Conservation (phyloP, 2,113 vertebrate genomes). For the Cyanoramphus novaezelandiae region DNA sequence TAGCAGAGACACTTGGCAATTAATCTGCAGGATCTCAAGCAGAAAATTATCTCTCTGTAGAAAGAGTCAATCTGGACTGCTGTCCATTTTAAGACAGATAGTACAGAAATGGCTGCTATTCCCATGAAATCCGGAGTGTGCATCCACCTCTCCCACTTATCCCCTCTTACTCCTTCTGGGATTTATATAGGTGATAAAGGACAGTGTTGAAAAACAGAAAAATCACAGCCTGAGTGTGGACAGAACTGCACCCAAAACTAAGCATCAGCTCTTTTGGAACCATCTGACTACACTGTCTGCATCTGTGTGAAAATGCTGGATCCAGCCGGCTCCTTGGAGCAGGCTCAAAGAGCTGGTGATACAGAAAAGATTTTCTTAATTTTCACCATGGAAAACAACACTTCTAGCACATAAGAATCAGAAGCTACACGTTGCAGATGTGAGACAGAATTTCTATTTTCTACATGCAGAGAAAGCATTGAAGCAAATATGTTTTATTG, state of each 20-base stretch:
- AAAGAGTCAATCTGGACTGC: background rate
- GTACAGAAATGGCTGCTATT: conserved; percentile 15
- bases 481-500: background rate
- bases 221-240: background rate
- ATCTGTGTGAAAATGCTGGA: background rate
- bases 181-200: background rate
- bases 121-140: background rate
- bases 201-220: background rate
- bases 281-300: background rate
- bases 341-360: background rate
- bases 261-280: background rate
- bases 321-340: background rate
- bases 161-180: background rate
- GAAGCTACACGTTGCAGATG: background rate
- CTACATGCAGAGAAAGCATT: background rate
- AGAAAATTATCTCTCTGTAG: conserved; percentile 59
- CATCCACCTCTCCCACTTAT: background rate
- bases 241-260: background rate
- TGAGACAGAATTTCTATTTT: conserved; percentile 10
- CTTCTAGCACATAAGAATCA: background rate
- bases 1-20: conserved; percentile 56
- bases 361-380: background rate
- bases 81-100: conserved; percentile 39
- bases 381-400: background rate
- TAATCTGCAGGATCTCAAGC: conserved; percentile 65